phyloP scores from a whole-genome alignment of 1,140 invertebrate species.

The Belonocnema kinseyi region DNA sequence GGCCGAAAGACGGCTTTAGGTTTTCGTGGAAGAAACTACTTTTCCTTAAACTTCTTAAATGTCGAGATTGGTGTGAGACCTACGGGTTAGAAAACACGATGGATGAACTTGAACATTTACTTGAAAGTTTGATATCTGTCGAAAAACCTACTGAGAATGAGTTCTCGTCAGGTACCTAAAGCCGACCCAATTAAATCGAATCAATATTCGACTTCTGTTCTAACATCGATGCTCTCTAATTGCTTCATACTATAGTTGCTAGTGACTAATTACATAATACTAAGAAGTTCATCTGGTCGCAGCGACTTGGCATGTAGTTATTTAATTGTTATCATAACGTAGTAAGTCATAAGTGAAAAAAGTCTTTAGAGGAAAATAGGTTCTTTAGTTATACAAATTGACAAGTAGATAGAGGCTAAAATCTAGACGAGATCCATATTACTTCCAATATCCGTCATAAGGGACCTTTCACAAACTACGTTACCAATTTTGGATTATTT shows the following conservation, averaged over 20 bases:
- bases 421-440: slow-evolving; percentile 1
- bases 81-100: slow-evolving; percentile 1
- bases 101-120: not conserved
- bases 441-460: not conserved
- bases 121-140: slow-evolving; percentile 1
- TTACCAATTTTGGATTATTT: too few relatives aligned
- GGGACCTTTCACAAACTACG: too few relatives aligned
- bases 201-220: not conserved
- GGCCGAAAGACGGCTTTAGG: not conserved
- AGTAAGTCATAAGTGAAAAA: slow-evolving; percentile 48
- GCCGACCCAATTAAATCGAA: not conserved
- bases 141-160: too few relatives aligned
- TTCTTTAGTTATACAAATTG: slow-evolving; percentile 62
- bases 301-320: not conserved
- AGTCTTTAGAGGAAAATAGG: slow-evolving; percentile 70
- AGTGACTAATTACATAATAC: slow-evolving; percentile 12
- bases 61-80: not conserved
- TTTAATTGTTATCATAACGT: not conserved
- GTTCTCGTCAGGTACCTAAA: not conserved
- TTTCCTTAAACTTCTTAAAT: not conserved
- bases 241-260: slow-evolving; percentile 6
- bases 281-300: slow-evolving; percentile 21
- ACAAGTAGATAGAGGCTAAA: slow-evolving; percentile 67
- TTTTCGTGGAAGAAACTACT: not conserved
- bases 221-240: slow-evolving; percentile 25